Evolutionary conservation across 2,888 invertebrate genomes (phyloP).

Genomic region (Drosophila helvetica): DNA sequence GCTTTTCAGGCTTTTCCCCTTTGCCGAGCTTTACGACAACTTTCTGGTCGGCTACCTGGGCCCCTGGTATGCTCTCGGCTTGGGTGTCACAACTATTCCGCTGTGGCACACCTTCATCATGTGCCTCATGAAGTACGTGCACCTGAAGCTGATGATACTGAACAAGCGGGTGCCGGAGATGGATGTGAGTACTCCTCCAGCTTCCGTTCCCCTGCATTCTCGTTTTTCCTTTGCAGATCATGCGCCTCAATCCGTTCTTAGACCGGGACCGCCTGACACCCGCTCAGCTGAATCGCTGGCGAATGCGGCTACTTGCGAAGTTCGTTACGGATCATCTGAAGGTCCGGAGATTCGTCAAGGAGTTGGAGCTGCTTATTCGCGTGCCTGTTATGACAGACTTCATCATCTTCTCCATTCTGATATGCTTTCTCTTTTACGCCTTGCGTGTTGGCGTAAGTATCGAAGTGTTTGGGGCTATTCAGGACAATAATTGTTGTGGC

Average conservation of each 20-base stretch:
- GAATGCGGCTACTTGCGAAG: conserved; percentile 54
- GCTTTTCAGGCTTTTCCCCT: conserved; percentile 73
- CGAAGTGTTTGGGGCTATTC: rapidly evolving
- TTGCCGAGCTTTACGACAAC: conserved; percentile 67
- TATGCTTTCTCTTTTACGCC: conserved; percentile 78
- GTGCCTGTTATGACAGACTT: conserved; percentile 79
- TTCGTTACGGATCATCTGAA: conserved; percentile 66
- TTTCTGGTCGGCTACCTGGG: conserved; percentile 69
- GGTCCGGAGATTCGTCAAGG: conserved; percentile 59
- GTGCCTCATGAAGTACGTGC: conserved; percentile 74
- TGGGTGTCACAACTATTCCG: conserved; percentile 71
- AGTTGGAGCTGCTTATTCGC: conserved; percentile 64
- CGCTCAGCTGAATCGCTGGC: conserved; percentile 51
- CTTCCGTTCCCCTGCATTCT: too few relatives aligned
- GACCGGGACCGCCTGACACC: neutral
- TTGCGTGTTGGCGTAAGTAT: conserved; percentile 67
- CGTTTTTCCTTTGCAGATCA: conserved; percentile 38
- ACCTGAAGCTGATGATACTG: conserved; percentile 69
- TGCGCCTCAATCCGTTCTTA: conserved; percentile 11
- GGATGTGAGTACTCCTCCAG: conserved; percentile 63
- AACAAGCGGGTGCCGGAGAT: conserved; percentile 64
- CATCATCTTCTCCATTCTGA: conserved; percentile 75
- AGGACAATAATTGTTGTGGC: neutral
- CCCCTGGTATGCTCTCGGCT: conserved; percentile 61
- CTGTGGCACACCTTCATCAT: conserved; percentile 79